Conservation (phyloP, 2,797 vertebrate species). For the Peromyscus nudipes region DNA sequence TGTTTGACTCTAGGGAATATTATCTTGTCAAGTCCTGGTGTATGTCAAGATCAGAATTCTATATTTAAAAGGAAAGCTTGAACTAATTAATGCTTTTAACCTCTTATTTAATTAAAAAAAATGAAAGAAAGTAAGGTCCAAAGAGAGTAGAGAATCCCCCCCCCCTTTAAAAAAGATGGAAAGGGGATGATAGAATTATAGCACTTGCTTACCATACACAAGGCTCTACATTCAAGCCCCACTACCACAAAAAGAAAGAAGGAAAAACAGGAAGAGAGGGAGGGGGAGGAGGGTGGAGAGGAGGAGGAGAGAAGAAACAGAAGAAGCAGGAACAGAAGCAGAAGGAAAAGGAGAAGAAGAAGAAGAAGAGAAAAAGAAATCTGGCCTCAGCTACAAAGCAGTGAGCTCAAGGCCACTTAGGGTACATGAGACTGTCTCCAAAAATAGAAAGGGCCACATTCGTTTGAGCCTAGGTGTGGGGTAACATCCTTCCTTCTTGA, state of each 20-base stretch:
- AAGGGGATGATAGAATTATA: neutral
- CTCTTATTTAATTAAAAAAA: neutral
- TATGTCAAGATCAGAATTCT: conserved; percentile 6
- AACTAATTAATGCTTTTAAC: neutral
- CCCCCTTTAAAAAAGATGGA: neutral
- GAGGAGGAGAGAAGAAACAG: rapidly evolving
- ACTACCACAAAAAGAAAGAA: neutral
- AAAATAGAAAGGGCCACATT: neutral
- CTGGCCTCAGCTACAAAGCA: neutral
- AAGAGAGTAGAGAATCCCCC: neutral
- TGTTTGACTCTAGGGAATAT: neutral
- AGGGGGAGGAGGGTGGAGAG: neutral
- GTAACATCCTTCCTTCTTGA: neutral
- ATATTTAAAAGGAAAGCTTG: neutral
- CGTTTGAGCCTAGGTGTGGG: neutral
- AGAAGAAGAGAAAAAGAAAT: neutral
- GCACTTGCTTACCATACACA: neutral
- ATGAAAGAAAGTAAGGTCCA: neutral
- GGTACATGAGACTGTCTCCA: neutral
- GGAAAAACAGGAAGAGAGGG: neutral
- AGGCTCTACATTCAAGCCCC: neutral
- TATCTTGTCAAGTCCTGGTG: neutral
- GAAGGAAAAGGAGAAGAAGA: too few relatives aligned
- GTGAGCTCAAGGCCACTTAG: neutral
- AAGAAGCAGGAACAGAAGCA: too few relatives aligned